Evolutionary conservation across 2,113 vertebrate genomes (phyloP).

Genomic region (Leptobrachium leishanense): DNA sequence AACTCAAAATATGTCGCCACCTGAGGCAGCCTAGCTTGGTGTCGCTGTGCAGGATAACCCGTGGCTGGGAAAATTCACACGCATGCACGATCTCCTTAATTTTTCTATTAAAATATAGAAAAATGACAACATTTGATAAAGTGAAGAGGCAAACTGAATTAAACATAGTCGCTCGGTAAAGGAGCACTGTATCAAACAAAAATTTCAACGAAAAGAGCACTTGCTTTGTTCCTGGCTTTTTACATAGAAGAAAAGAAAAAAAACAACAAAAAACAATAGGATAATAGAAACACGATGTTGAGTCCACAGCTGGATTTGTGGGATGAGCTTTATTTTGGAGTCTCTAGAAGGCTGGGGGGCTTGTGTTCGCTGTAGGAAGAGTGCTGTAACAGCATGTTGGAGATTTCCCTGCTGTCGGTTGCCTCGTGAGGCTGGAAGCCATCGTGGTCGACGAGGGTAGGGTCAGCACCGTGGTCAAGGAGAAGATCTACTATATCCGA

Average conservation of each 20-base stretch:
- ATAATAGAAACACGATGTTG: background rate
- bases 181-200: no score
- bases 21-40: no score
- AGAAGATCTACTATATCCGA: slow-evolving; percentile 90
- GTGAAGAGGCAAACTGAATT: no score
- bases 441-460: slow-evolving; percentile 85
- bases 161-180: no score
- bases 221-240: background rate
- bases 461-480: slow-evolving; percentile 82
- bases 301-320: background rate
- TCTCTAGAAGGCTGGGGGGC: slow-evolving; percentile 25
- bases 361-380: slow-evolving; percentile 49
- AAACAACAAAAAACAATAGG: background rate
- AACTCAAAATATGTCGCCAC: no score
- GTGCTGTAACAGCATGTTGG: slow-evolving; percentile 76
- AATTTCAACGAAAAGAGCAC: no score
- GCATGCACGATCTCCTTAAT: no score
- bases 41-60: no score
- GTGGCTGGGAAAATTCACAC: no score
- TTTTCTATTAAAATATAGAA: no score
- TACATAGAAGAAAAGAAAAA: background rate
- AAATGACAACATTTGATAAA: no score
- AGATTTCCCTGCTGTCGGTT: slow-evolving; percentile 84
- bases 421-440: slow-evolving; percentile 91
- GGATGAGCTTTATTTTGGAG: slow-evolving; percentile 20